Percentiles rank a stretch among this genome's conserved stretches.
Conservation (phyloP, 2,888 invertebrate genomes). For the Brachyptera risi region DNA sequence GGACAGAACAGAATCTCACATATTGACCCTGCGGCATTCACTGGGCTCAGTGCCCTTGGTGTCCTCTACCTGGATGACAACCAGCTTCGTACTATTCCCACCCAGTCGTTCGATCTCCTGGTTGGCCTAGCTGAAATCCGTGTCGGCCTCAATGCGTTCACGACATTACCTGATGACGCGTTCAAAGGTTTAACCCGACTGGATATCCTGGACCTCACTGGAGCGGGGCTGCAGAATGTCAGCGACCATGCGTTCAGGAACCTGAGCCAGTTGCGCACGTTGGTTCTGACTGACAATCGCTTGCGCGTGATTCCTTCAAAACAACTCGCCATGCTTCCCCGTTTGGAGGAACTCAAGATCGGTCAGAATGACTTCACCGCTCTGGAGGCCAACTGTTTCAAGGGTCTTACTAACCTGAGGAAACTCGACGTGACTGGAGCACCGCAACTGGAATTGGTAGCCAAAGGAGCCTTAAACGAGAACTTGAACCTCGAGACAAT, state of each 20-base stretch:
- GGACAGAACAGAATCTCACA: slow-evolving; percentile 80
- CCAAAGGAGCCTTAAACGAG: slow-evolving; percentile 72
- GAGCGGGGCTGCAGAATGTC: slow-evolving; percentile 75
- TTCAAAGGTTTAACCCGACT: slow-evolving; percentile 73
- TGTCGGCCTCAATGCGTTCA: slow-evolving; percentile 78
- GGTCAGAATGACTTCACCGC: slow-evolving; percentile 77
- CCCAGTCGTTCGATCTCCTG: slow-evolving; percentile 65
- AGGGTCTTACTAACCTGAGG: slow-evolving; percentile 69
- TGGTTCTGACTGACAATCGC: slow-evolving; percentile 78
- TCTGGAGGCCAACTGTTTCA: slow-evolving; percentile 67
- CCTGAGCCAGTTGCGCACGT: slow-evolving; percentile 53
- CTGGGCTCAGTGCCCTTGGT: slow-evolving; percentile 68
- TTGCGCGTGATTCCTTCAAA: slow-evolving; percentile 69
- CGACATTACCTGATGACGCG: slow-evolving; percentile 68
- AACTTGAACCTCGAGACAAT: slow-evolving; percentile 78
- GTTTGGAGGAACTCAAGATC: slow-evolving; percentile 74
- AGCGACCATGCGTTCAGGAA: slow-evolving; percentile 73
- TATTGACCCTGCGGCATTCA: slow-evolving; percentile 73
- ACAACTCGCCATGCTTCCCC: slow-evolving; percentile 63
- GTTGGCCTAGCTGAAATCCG: slow-evolving; percentile 79
- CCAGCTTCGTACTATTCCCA: slow-evolving; percentile 71
- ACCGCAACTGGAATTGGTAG: slow-evolving; percentile 64
- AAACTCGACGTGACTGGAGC: slow-evolving; percentile 76
- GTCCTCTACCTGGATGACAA: slow-evolving; percentile 83
- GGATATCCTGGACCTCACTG: slow-evolving; percentile 71